These are phyloP conservation scores for Ectemnius cavifrons DNA, from an alignment of 2,888 invertebrate genomes.

Conservation along the genomic window DNA sequence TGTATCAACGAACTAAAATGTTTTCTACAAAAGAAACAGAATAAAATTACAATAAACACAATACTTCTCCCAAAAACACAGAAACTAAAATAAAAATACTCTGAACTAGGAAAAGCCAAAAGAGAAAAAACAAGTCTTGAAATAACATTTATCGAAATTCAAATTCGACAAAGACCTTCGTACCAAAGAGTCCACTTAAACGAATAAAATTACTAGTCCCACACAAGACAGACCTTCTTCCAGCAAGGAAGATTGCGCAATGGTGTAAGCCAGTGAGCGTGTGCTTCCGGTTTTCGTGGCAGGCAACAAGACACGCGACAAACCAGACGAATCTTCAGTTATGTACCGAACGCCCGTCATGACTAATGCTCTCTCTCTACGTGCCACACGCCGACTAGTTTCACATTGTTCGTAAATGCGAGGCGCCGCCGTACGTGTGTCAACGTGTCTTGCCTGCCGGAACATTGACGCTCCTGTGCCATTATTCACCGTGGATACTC, in stretches of 20 bases:
- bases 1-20: no score
- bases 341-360: conserved; percentile 66
- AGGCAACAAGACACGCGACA: conserved; percentile 71
- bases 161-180: no score
- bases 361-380: conserved; percentile 61
- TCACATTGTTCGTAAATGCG: conserved; percentile 2
- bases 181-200: conserved; percentile 4
- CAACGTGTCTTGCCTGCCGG: no score
- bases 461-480: no score
- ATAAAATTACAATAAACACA: no score
- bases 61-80: no score
- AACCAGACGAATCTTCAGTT: conserved; percentile 63
- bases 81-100: no score
- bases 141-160: no score
- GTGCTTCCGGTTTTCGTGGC: conserved; percentile 72
- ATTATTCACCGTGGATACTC: no score
- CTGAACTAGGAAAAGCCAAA: no score
- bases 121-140: no score
- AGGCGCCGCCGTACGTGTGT: background rate
- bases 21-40: no score
- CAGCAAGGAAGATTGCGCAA: conserved; percentile 60
- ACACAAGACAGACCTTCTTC: conserved; percentile 26
- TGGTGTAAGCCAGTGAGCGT: conserved; percentile 68
- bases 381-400: conserved; percentile 6
- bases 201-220: conserved; percentile 31